Percentiles rank a stretch among this genome's conserved stretches.
These are phyloP conservation scores for Lepilemur ruficaudatus DNA, from an alignment of 2,797 vertebrate species.

Conservation along the genomic window DNA sequence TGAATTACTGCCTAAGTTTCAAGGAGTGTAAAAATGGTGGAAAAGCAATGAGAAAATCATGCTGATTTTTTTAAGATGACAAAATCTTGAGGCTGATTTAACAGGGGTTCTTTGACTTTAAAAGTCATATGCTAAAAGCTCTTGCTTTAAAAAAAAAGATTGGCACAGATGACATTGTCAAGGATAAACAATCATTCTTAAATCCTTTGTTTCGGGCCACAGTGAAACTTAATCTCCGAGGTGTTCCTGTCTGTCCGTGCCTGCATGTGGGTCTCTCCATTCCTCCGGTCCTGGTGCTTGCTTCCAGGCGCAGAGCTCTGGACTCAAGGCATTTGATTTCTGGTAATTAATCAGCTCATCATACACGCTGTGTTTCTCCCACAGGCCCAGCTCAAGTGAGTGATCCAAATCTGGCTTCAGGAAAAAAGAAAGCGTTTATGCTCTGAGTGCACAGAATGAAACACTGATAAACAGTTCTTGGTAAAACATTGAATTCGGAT, in stretches of 20 bases:
- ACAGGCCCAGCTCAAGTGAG: conserved; percentile 81
- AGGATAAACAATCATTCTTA: conserved; percentile 83
- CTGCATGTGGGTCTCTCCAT: conserved; percentile 70
- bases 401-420: conserved; percentile 85
- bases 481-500: conserved; percentile 79
- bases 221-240: conserved; percentile 80
- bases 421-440: conserved; percentile 83
- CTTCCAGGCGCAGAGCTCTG: conserved; percentile 79
- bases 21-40: conserved; percentile 60
- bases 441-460: conserved; percentile 78
- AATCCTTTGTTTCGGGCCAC: conserved; percentile 83
- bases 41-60: conserved; percentile 55
- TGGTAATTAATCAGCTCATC: conserved; percentile 89
- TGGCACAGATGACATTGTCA: conserved; percentile 82
- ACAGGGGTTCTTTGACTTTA: conserved; percentile 78
- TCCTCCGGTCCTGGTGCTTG: conserved; percentile 72
- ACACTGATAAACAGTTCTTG: conserved; percentile 79
- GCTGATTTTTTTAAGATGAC: conserved; percentile 68
- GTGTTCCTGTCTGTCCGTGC: conserved; percentile 78
- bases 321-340: conserved; percentile 87
- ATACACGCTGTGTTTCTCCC: conserved; percentile 84
- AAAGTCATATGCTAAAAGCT: conserved; percentile 79
- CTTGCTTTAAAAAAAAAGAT: conserved; percentile 76
- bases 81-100: conserved; percentile 77
- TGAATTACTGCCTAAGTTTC: conserved; percentile 74